Base-by-base conservation (phyloP, 1,140 invertebrate species). In the Halesus radiatus region DNA sequence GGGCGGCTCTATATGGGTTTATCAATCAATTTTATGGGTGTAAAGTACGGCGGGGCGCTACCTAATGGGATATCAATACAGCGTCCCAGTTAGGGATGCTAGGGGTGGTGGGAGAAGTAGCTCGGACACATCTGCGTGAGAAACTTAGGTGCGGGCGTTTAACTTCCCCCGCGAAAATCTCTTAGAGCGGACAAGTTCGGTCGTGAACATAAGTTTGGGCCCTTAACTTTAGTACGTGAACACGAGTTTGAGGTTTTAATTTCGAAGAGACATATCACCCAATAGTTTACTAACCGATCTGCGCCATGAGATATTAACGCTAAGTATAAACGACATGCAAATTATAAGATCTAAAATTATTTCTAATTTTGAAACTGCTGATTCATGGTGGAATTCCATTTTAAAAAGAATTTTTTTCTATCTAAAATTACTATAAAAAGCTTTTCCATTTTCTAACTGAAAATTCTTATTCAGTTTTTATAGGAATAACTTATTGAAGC, bases 21-120 rank as follows among this genome's bases (percentile, higher is more conserved):
- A 80, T 80, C 81, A 82, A 82, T 82, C 81, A 82, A 82, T 80
- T 82, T 82, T 82, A 82, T 82, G 78, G 81, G 79, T 83, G 81
- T 80, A 78, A 80, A 83, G 77, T 83, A 76, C 78, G 50, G 79
- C 79, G 58, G 58, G 72, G 66, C 56, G 54, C 78, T 78, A 74
- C 74, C 77, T 83, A 83, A 83, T 83, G 78, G 81, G 80, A 80
- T 80, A 80, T 83, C 81, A 83, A 83, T 83, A 83, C 56, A 79
- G 26, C 66, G 20, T 23, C 10, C 66, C 60, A 6, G 66, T 3
- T 26, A 26, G 10, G 45, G 23, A 72, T n/a, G 13, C n/a, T 10
- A 18, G 60, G 77, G 77, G 77, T 6, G 22, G 77, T 5, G 37
- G 75, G 22, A 16, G 32, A 15, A 16, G 15, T 23, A 37, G 32